Evolutionary conservation across 2,888 invertebrate genomes (phyloP).

Genomic region (Caenorhabditis sp.): DNA sequence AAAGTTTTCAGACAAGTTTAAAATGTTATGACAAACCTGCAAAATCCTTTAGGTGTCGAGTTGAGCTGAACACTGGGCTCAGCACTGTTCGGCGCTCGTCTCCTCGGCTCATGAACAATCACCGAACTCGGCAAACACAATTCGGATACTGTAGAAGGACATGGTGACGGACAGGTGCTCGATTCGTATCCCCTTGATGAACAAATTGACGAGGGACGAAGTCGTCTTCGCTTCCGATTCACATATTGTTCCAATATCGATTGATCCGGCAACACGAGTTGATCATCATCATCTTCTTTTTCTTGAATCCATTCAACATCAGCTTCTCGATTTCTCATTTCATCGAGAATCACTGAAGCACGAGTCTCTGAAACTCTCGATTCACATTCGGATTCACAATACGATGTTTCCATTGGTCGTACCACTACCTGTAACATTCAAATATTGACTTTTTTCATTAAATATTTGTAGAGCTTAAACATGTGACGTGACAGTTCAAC

Average conservation of each 20-base stretch:
- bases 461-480: too few relatives aligned
- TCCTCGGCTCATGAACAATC: constrained; percentile 22
- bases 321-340: constrained; percentile 52
- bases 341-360: constrained; percentile 51
- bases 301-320: constrained; percentile 44
- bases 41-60: constrained; percentile 28
- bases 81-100: constrained; percentile 26
- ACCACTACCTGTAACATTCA: too few relatives aligned
- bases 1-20: too few relatives aligned
- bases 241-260: constrained; percentile 68
- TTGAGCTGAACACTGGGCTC: constrained; percentile 30
- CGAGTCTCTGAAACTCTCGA: constrained; percentile 30
- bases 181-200: constrained; percentile 24
- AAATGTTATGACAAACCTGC: constrained; percentile 1
- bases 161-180: constrained; percentile 50
- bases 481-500: too few relatives aligned
- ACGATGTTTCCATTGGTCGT: not conserved
- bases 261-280: constrained; percentile 64
- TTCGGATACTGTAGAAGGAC: constrained; percentile 55
- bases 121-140: constrained; percentile 55
- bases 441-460: too few relatives aligned
- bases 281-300: constrained; percentile 26
- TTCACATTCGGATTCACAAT: constrained; percentile 5
- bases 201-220: constrained; percentile 34
- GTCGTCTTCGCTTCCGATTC: constrained; percentile 26